A percentile compares a stretch with the other conserved stretches of the same genome.
Conservation (phyloP, 2,888 invertebrate genomes). For the Thelaira solivaga region DNA sequence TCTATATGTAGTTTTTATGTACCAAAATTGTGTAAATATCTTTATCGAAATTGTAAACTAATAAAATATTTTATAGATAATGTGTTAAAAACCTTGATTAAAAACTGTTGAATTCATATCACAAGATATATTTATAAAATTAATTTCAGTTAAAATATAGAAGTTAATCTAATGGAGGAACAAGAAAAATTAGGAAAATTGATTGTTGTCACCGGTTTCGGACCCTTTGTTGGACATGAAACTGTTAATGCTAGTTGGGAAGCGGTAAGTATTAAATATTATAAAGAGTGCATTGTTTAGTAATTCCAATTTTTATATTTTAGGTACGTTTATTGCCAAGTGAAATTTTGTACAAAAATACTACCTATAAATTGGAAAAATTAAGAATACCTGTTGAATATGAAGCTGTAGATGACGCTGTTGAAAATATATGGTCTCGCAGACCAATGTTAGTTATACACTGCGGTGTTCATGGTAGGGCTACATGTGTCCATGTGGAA, state of each 20-base stretch:
- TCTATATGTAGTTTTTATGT: no score
- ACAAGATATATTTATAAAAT: no score
- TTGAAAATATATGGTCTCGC: conserved; percentile 82
- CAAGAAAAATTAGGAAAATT: conserved; percentile 63
- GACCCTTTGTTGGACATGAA: conserved; percentile 83
- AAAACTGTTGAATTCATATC: no score
- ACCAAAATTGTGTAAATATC: no score
- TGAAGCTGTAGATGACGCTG: conserved; percentile 79
- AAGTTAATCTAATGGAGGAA: neutral
- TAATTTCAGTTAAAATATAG: neutral
- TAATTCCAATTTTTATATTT: neutral
- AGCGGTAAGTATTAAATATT: conserved; percentile 78
- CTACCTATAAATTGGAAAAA: conserved; percentile 78
- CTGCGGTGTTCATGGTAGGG: conserved; percentile 74
- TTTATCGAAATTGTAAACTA: no score
- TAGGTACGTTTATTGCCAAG: conserved; percentile 78
- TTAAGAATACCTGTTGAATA: conserved; percentile 83
- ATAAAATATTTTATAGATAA: no score
- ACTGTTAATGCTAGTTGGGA: conserved; percentile 87
- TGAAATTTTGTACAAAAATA: conserved; percentile 70
- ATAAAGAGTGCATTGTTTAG: neutral
- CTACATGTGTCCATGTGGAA: conserved; percentile 73
- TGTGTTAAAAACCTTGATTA: no score
- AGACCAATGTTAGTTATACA: conserved; percentile 79
- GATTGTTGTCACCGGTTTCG: conserved; percentile 85